Evolutionary conservation across 2,888 invertebrate species (phyloP).

Genomic region (Phlogophora meticulosa): DNA sequence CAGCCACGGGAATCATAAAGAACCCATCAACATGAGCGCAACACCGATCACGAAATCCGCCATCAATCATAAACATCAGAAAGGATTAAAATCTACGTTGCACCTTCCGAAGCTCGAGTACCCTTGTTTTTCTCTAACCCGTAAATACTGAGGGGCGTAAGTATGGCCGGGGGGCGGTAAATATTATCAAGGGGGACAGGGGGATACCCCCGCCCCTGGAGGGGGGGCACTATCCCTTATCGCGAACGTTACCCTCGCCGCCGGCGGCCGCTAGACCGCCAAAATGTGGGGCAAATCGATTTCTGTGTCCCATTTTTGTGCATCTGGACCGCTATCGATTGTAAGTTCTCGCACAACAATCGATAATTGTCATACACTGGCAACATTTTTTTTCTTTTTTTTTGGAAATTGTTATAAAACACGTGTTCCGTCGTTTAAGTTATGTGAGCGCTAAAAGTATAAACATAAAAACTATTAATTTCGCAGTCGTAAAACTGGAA

Average conservation of each 20-base stretch:
- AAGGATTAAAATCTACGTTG: constrained; percentile 91
- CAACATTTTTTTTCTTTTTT: constrained; percentile 21
- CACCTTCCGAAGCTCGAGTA: constrained; percentile 91
- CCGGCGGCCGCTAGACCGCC: constrained; percentile 88
- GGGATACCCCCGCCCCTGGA: constrained; percentile 79
- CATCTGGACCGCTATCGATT: constrained; percentile 91
- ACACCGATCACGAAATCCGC: constrained; percentile 89
- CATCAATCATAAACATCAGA: constrained; percentile 91
- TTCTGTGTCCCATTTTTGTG: constrained; percentile 90
- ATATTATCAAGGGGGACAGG: constrained; percentile 89
- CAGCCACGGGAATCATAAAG: constrained; percentile 79
- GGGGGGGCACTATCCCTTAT: constrained; percentile 91
- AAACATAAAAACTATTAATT: constrained; percentile 62
- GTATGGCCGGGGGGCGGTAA: constrained; percentile 91
- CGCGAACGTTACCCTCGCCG: constrained; percentile 90
- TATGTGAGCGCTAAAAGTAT: constrained; percentile 41
- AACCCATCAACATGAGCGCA: constrained; percentile 89
- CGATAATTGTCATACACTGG: constrained; percentile 63
- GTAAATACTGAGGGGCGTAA: constrained; percentile 91
- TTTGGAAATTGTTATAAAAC: constrained; percentile 11
- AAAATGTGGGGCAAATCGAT: constrained; percentile 91
- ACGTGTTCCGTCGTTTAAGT: constrained; percentile 24
- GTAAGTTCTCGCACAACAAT: constrained; percentile 70
- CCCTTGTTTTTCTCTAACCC: constrained; percentile 91
- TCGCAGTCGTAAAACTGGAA: constrained; percentile 73